Percentiles rank a stretch among this genome's conserved stretches.
Evolutionary conservation across 2,797 vertebrate species (phyloP).

Genomic region (Borostomias antarcticus): DNA sequence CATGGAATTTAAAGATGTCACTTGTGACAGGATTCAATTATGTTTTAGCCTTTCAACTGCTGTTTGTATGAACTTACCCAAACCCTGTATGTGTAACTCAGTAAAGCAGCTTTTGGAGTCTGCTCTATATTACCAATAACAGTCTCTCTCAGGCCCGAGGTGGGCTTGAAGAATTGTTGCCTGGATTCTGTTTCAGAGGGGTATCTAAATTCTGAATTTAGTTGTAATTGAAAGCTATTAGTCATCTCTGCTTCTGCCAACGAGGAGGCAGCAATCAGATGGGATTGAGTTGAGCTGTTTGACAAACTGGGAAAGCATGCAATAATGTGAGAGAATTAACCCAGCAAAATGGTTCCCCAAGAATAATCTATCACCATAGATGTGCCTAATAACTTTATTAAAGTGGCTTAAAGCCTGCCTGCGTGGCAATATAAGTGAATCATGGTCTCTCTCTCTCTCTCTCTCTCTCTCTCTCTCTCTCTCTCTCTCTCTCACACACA

Average conservation of each 20-base stretch:
- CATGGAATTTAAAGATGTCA: no score
- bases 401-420: background rate
- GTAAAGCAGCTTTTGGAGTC: background rate
- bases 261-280: slow-evolving; percentile 15
- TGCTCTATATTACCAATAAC: background rate
- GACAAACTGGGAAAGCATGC: background rate
- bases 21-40: no score
- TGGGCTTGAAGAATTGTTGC: background rate
- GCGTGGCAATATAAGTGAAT: background rate
- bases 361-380: background rate
- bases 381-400: background rate
- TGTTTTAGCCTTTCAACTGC: no score
- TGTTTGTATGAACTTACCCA: no score
- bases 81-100: no score
- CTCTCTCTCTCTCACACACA: background rate
- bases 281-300: background rate
- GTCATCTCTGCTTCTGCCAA: slow-evolving; percentile 2
- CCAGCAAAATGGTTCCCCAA: background rate
- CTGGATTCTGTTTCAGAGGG: background rate
- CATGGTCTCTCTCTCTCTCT: background rate
- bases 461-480: background rate
- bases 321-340: background rate
- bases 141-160: background rate
- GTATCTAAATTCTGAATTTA: background rate
- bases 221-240: slow-evolving; percentile 4